Conservation (phyloP, 2,888 invertebrate genomes). For the Rhagium mordax region DNA sequence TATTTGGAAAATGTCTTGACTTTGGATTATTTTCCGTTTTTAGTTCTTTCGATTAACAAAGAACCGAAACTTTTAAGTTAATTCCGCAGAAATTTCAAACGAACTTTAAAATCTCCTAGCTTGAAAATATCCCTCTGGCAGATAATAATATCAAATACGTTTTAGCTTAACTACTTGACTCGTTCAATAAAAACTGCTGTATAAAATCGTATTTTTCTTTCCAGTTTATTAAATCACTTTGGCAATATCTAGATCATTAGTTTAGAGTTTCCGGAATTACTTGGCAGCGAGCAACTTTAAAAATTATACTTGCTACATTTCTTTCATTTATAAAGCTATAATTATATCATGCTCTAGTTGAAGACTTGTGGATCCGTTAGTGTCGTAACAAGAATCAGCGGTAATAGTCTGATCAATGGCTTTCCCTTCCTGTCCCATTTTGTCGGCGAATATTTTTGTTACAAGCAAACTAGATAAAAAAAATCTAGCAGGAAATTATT, state of each 20-base stretch:
- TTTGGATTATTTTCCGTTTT: too few relatives aligned
- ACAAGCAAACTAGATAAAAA: too few relatives aligned
- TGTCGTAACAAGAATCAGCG: not conserved
- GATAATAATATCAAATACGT: not conserved
- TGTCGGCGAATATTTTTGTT: too few relatives aligned
- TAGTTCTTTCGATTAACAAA: too few relatives aligned
- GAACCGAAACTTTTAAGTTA: too few relatives aligned
- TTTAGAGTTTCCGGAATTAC: slow-evolving; percentile 44
- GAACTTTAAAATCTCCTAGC: not conserved
- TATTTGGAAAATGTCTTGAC: too few relatives aligned
- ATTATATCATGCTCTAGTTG: slow-evolving; percentile 15
- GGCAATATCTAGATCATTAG: slow-evolving; percentile 44
- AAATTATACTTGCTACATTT: slow-evolving; percentile 36
- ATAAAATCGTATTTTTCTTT: slow-evolving; percentile 17
- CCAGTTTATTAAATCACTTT: slow-evolving; percentile 47
- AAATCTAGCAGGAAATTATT: too few relatives aligned
- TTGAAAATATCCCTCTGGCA: not conserved
- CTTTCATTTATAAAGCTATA: slow-evolving; percentile 33
- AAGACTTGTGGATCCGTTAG: not conserved
- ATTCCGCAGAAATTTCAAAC: not conserved
- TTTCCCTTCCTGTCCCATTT: too few relatives aligned
- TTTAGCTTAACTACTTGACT: slow-evolving; percentile 1
- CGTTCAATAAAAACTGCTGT: not conserved
- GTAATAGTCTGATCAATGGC: too few relatives aligned
- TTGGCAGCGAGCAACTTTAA: slow-evolving; percentile 41